A percentile compares a stretch with the other conserved stretches of the same genome.
Evolutionary conservation across 2,113 vertebrate species (phyloP).

Genomic region (Catagonus wagneri): DNA sequence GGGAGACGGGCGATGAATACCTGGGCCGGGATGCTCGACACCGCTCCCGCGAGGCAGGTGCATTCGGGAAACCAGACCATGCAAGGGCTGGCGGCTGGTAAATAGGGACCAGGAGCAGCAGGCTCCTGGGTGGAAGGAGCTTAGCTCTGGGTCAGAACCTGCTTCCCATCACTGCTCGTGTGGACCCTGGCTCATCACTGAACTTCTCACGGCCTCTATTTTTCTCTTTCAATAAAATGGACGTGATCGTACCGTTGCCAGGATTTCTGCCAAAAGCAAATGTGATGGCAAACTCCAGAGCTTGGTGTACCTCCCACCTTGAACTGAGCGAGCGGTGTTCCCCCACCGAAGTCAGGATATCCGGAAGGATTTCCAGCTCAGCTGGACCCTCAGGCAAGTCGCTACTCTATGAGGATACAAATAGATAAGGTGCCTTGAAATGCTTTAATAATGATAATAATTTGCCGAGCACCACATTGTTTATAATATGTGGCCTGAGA

Average conservation of each 20-base stretch:
- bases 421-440: background rate
- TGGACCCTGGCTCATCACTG: background rate
- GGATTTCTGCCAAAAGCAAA: background rate
- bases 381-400: background rate
- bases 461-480: background rate
- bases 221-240: background rate
- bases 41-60: background rate
- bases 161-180: background rate
- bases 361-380: background rate
- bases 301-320: too few species aligned
- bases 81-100: fast-evolving
- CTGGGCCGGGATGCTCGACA: background rate
- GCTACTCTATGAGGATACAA: background rate
- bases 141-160: background rate
- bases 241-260: fast-evolving
- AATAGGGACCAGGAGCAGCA: fast-evolving
- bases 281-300: fast-evolving
- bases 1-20: fast-evolving
- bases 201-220: fast-evolving
- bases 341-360: background rate
- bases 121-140: background rate
- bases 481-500: background rate
- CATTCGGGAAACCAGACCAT: background rate
- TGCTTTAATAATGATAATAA: background rate
- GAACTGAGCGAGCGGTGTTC: fast-evolving